Base-by-base conservation (phyloP, 92 coral and sea anemone genomes). In the Epizoanthus ramosus region DNA sequence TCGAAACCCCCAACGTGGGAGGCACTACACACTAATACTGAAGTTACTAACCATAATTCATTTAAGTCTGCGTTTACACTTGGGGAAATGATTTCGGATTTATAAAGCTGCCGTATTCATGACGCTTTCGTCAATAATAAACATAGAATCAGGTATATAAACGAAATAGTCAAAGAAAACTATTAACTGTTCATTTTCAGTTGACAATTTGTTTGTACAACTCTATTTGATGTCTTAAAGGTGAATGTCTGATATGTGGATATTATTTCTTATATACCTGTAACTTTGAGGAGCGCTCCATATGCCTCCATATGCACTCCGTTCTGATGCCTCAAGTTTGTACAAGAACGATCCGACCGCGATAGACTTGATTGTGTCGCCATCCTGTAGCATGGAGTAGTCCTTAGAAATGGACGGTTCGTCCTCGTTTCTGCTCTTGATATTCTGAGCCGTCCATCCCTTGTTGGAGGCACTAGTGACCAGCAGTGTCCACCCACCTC, bases 401-500 rank as follows among this genome's bases (percentile, higher is more conserved):
- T 95, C 98, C 74, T 91, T 88, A 3, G 90, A 74, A 19, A 95
- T 45, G 19, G 96, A 88, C 1, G 98, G 98, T 21, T 93, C 93
- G 21, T 89, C 96, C 63, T 84, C 80, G 68, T 95, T 94, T 67
- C 98, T 94, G 68, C 58, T 82, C 71, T 91, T 89, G 0, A 95
- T 87, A 52, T 86, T 95, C 71, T 84, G 85, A 9, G 69, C 74
- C 59, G 86, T 87, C 98, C 98, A 95, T 4, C 95, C 98, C 31
- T 90, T 45, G 84, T 85, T 93, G 25, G 95, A 69, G 52, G 95
- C 89, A 70, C 95, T 80, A 56, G 98, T 93, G 25, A 95, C 91
- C 79, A 95, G 61, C 63, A 95, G 72, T 10, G 98, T 95, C 98
- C 98, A 95, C 0, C 98, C 98, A 15, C 98, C 98, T 33, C 88